Base-by-base conservation (phyloP, 2,888 invertebrate species). In the Blera fallax region DNA sequence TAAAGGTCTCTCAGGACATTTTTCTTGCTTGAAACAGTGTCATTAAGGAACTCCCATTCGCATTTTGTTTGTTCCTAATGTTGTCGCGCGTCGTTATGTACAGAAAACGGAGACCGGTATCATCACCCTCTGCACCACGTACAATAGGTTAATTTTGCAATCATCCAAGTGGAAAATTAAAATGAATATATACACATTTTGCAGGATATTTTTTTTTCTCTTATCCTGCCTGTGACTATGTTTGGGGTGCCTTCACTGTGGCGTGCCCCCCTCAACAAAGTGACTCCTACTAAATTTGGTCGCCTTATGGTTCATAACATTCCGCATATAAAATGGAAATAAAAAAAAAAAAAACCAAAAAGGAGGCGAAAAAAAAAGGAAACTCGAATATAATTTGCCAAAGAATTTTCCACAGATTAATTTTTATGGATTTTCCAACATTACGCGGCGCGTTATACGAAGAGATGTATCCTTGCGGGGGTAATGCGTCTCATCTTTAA, bases 121-220 rank as follows among this genome's bases (percentile, higher is more conserved):
- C 60, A 58, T 58, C 65, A 37, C 32, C 74, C 76, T 40, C 73
- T 7, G 18, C 18, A 10, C 43, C 34, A 43, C 29, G 37, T 62
- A 72, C 90, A 92, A 91, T 90, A 91, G 91, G 90, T 91, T 92
- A 90, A 91, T 91, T 91, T 89, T 89, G 90, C 89, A 91, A 90
- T 91, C 91, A 90, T 89, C 90, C 91, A 88, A 90, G 91, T 91
- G 91, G 90, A 91, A 92, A 91, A 91, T 92, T 92, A 90, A 91
- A 91, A 91, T 90, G 89, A 87, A 85, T 77, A 77, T 81, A 80
- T 70, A 70, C 80, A 70, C 84, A 60, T 89, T 89, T 84, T 72
- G 74, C 54, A 72, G 56, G 18, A 40, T 27, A 65, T 78, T 81
- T 87, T 79, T 87, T 87, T 58, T 14, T 10, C 32, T 27, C n/a